Evolutionary conservation across 2,797 vertebrate genomes (phyloP).

Genomic region (Melanotaenia pygmaea): DNA sequence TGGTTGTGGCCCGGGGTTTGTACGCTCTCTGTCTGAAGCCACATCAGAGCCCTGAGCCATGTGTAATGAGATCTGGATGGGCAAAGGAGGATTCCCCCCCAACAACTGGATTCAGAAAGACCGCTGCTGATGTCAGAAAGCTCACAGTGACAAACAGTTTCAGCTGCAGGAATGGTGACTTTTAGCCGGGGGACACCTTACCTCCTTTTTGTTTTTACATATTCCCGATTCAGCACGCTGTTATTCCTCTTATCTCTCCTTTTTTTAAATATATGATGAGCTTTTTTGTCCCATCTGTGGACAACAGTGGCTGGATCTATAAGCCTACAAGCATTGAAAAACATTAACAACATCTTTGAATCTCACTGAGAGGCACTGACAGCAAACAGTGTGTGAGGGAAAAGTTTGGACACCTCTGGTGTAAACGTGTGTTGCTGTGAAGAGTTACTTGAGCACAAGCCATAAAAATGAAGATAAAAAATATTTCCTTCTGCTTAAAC

Average conservation of each 20-base stretch:
- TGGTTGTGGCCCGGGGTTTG: constrained; percentile 73
- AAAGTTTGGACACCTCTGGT: too few relatives aligned
- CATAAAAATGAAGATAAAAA: too few relatives aligned
- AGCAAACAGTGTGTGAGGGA: too few relatives aligned
- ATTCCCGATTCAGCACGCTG: not conserved
- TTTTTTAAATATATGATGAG: not conserved
- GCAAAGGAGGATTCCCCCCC: constrained; percentile 65
- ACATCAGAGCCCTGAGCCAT: constrained; percentile 77
- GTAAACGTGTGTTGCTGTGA: too few relatives aligned
- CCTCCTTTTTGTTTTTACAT: constrained; percentile 29
- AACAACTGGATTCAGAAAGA: constrained; percentile 59
- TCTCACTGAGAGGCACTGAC: too few relatives aligned
- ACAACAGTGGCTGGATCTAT: not conserved
- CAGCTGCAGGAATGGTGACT: constrained; percentile 38
- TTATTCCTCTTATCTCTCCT: not conserved
- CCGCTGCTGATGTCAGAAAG: constrained; percentile 69
- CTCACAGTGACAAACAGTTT: constrained; percentile 60
- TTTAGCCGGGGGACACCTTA: constrained; percentile 3
- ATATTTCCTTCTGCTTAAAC: not conserved
- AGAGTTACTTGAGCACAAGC: too few relatives aligned
- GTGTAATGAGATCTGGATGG: constrained; percentile 76
- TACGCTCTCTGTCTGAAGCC: constrained; percentile 73
- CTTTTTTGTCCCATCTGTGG: not conserved
- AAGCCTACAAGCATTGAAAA: too few relatives aligned
- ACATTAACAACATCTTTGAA: too few relatives aligned